These are phyloP conservation scores for Andrena marginata DNA, from an alignment of 2,888 invertebrate genomes.

Conservation along the genomic window DNA sequence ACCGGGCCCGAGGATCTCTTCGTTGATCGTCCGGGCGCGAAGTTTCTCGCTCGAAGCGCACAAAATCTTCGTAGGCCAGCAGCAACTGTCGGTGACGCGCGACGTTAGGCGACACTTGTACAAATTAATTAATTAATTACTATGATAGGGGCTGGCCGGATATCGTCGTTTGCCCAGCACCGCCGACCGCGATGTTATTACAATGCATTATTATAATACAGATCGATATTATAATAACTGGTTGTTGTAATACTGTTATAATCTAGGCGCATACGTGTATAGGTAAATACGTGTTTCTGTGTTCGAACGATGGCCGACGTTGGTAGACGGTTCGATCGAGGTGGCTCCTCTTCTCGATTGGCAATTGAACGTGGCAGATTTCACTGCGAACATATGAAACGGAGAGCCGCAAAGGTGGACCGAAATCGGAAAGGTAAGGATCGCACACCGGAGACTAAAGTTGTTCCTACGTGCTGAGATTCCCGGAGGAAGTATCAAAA, in stretches of 20 bases:
- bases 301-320: not conserved
- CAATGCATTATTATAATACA: slow-evolving; percentile 5
- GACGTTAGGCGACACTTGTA: not conserved
- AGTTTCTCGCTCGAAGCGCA: not conserved
- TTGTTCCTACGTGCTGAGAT: no score
- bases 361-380: not conserved
- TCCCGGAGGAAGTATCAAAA: no score
- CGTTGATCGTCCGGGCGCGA: not conserved
- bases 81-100: not conserved
- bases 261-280: not conserved
- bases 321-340: not conserved
- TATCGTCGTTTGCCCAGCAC: no score
- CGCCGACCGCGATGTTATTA: not conserved
- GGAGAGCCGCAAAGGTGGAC: no score
- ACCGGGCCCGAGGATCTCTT: slow-evolving; percentile 1
- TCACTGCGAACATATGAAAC: no score
- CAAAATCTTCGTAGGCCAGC: not conserved
- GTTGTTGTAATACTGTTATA: not conserved
- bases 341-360: not conserved
- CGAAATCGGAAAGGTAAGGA: no score
- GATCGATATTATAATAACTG: not conserved
- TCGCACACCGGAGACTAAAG: no score
- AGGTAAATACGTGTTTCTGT: not conserved
- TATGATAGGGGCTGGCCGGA: no score
- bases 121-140: not conserved